Percentiles rank a stretch among this genome's conserved stretches.
These are phyloP conservation scores for Picus viridis DNA, from an alignment of 2,797 vertebrate species.

Conservation along the genomic window DNA sequence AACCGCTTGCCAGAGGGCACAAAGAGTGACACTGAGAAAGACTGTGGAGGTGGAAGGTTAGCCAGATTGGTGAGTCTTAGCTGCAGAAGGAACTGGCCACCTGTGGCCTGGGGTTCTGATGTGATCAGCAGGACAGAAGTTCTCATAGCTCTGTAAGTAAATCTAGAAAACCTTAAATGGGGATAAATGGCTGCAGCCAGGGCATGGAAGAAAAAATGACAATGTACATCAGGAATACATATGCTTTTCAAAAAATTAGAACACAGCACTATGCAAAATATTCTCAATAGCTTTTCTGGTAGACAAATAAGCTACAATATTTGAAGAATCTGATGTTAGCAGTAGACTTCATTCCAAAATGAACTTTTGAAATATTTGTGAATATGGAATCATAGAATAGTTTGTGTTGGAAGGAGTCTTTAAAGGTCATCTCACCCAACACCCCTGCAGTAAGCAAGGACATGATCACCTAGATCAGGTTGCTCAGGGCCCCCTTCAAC, in stretches of 20 bases:
- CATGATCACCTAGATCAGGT: no score
- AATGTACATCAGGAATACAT: not conserved
- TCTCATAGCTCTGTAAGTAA: not conserved
- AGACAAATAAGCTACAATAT: not conserved
- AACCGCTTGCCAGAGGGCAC: not conserved
- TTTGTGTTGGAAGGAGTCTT: not conserved
- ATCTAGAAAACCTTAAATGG: not conserved
- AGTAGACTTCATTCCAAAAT: not conserved
- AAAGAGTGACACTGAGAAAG: not conserved
- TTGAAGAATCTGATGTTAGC: no score
- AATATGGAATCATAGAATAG: not conserved
- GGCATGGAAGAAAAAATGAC: not conserved
- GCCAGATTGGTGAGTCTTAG: not conserved
- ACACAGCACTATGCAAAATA: not conserved
- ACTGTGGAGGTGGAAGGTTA: not conserved
- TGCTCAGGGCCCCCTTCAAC: no score
- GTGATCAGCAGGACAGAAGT: not conserved
- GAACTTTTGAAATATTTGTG: not conserved
- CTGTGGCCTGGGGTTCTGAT: not conserved
- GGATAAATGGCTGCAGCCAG: not conserved
- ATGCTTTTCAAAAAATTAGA: not conserved
- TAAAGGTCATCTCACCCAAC: not conserved
- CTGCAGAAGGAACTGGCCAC: not conserved
- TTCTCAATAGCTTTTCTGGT: not conserved
- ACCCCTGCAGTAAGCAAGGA: not conserved